Base-by-base conservation (phyloP, 1,140 invertebrate genomes). In the Colletes latitarsis region DNA sequence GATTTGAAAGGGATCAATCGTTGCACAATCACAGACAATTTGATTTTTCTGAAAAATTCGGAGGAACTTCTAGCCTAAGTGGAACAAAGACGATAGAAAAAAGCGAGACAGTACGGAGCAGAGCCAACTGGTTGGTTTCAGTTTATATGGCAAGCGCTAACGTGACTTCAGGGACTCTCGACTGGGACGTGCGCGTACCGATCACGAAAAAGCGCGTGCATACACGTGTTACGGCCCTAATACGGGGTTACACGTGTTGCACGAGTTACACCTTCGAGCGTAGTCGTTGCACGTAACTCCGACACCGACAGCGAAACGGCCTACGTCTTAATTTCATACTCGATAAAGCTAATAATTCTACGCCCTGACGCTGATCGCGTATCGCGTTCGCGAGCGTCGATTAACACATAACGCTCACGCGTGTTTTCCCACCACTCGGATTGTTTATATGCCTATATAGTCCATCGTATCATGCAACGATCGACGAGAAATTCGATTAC, bases 301-400 rank as follows among this genome's bases (percentile, higher is more conserved):
- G 41, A 79, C 70, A 49, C 43, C 43, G 74, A 49, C 39, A 39
- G 15, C 21, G 67, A 6, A 15, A 46, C 63, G 12, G 70, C 82
- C 83, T 88, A 89, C 84, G 84, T 90, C 89, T 90, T 90, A 89
- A 90, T 90, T 90, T 89, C 85, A 89, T 89, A 89, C 89, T 88
- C 88, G 86, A 88, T 88, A 87, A 88, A 88, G 82, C 84, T 88
- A 89, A 90, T 90, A 88, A 89, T 89, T 88, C 81, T 79, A 73
- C 76, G 84, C 58, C 70, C 63, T 73, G 75, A 76, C 71, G 57
- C 57, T 60, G 84, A 85, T 88, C 86, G 88, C 81, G 67, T 83
- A 83, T 76, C 71, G 71, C 68, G 53, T 67, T 66, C 58, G 71
- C 15, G 52, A 82, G 53, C 12, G 3, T 49, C 70, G 39, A 72